Base-by-base conservation (phyloP, 2,113 vertebrate species). In the Cavia porcellus region DNA sequence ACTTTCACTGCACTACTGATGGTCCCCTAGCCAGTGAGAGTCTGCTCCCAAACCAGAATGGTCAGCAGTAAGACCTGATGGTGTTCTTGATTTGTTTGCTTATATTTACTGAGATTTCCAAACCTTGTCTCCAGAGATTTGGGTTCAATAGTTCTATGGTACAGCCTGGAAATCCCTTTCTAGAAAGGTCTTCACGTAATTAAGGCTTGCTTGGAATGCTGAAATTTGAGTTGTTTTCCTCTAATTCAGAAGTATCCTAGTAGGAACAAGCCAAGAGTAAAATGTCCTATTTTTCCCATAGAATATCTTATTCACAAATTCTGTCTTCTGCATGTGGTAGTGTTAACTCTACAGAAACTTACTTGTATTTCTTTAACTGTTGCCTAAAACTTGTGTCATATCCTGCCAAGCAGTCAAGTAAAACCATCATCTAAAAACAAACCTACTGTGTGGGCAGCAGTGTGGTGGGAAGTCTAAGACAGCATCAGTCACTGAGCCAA, bases 171-270 rank as follows among this genome's bases (percentile, higher is more conserved):
- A 64, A 57, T 84, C 47, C 55, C 30, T 86, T 84, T 75, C 77
- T 74, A 28, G 75, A 62, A 88, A 70, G 19, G 35, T 82, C n/a
- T 81, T 68, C 11, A 28, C 5, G 47, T 85, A 77, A 70, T 66
- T 59, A 89, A 57, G 66, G n/a, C 52, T 77, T 94, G 25, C 50
- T 95, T 90, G 75, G 57, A 52, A 42, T 85, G 7, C 35, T 93
- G 72, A 81, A 92, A 75, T 64, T 83, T 42, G 57, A 85, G 85
- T 95, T 47, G 14, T 92, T 79, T 82, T 50, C 45, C 61, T 84
- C 77, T 72, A 92, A 15, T 24, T 90, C 64, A 61, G 47, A 87
- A 62, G 7, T 74, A 72, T 59, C 77, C 93, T 92, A 20, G 24
- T 62, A 93, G 82, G 72, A 72, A 7, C 35, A 79, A 59, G 25